phyloP scores from a whole-genome alignment of 1,140 invertebrate species.

The Zaprionus capensis region DNA sequence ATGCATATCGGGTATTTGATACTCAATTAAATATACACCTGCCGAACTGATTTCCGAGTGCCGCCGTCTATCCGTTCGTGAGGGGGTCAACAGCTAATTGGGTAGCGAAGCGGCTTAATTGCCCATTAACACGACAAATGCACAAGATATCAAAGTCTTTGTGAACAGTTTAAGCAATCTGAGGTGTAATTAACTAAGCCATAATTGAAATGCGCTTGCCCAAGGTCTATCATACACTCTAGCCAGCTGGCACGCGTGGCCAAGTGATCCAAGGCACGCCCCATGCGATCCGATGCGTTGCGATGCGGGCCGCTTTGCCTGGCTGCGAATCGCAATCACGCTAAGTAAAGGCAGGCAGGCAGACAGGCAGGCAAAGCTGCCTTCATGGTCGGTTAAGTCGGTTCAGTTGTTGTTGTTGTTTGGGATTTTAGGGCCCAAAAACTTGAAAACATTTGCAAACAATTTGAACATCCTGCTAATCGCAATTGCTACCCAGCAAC shows the following conservation, averaged over 20 bases:
- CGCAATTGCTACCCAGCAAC: slow-evolving; percentile 38
- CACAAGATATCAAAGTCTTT: slow-evolving; percentile 56
- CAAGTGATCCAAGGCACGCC: slow-evolving; percentile 44
- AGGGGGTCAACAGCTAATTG: slow-evolving; percentile 57
- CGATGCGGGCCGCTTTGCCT: slow-evolving; percentile 25
- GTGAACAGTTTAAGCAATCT: slow-evolving; percentile 77
- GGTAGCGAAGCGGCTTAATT: slow-evolving; percentile 58
- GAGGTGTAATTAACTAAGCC: slow-evolving; percentile 69
- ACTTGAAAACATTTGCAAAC: slow-evolving; percentile 26
- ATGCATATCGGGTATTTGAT: background rate
- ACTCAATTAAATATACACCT: slow-evolving; percentile 15
- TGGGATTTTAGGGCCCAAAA: slow-evolving; percentile 11
- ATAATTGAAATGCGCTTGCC: slow-evolving; percentile 73
- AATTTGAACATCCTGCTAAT: slow-evolving; percentile 49
- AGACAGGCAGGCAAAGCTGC: slow-evolving; percentile 35
- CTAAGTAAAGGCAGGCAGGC: slow-evolving; percentile 53
- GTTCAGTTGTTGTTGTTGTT: slow-evolving; percentile 9
- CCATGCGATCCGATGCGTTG: slow-evolving; percentile 33
- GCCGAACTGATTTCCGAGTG: slow-evolving; percentile 11
- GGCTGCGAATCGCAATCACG: slow-evolving; percentile 63
- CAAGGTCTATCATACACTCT: slow-evolving; percentile 47
- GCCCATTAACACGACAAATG: slow-evolving; percentile 69
- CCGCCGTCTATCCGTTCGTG: background rate
- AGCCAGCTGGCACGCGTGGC: slow-evolving; percentile 51
- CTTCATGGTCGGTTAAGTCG: slow-evolving; percentile 74